Evolutionary conservation across 2,888 invertebrate species (phyloP).

Genomic region (Danaus chrysippus): DNA sequence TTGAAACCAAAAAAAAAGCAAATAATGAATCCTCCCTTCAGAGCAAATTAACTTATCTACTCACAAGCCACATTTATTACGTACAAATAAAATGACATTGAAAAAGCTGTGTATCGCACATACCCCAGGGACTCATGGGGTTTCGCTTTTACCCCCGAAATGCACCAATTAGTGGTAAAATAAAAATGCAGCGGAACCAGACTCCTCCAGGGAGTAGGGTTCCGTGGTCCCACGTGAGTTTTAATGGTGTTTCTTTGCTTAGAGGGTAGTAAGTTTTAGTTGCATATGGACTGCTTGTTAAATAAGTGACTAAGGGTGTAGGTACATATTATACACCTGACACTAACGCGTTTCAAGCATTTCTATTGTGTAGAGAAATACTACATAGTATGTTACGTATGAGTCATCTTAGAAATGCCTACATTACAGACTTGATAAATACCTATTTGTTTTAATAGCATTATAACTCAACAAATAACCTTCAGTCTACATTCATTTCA

Average conservation of each 20-base stretch:
- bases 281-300: constrained; percentile 71
- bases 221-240: constrained; percentile 62
- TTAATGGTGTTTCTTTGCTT: constrained; percentile 74
- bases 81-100: constrained; percentile 69
- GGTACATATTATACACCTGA: constrained; percentile 13
- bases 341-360: constrained; percentile 7
- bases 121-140: constrained; percentile 59
- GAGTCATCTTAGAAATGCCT: no score
- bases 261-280: constrained; percentile 62
- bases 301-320: constrained; percentile 42
- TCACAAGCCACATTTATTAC: constrained; percentile 35
- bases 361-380: constrained; percentile 4
- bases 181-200: constrained; percentile 75
- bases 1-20: not conserved
- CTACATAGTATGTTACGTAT: not conserved
- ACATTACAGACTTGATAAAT: no score
- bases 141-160: constrained; percentile 59
- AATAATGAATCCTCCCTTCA: constrained; percentile 7
- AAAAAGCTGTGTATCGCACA: constrained; percentile 53
- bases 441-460: no score
- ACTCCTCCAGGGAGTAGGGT: constrained; percentile 53
- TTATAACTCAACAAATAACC: no score
- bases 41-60: constrained; percentile 29
- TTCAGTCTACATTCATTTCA: no score
- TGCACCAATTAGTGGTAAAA: constrained; percentile 77